Conservation (phyloP, 2,888 invertebrate genomes). For the Miltochrista miniata region DNA sequence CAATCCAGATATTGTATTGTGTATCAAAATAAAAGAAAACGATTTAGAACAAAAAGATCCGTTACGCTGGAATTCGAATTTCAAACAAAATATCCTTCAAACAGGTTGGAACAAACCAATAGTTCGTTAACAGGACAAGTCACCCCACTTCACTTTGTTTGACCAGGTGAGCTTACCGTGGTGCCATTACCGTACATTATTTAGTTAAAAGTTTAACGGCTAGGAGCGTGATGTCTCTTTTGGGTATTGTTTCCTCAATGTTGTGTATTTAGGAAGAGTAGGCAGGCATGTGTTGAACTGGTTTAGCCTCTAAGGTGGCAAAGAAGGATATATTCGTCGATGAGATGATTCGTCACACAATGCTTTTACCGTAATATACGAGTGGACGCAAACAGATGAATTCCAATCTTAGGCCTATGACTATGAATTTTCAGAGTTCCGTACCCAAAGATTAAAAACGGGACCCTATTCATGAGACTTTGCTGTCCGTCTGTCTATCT, state of each 20-base stretch:
- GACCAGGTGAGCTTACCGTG: conserved; percentile 40
- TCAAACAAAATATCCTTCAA: neutral
- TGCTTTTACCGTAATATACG: no score
- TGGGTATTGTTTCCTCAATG: conserved; percentile 7
- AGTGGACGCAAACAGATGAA: no score
- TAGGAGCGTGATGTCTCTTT: conserved; percentile 37
- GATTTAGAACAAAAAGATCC: no score
- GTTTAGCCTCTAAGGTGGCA: neutral
- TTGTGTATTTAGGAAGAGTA: neutral
- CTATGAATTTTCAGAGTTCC: no score
- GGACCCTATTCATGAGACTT: no score
- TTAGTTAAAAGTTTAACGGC: conserved; percentile 45
- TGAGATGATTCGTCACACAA: no score
- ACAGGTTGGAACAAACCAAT: neutral
- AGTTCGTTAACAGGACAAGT: conserved; percentile 16
- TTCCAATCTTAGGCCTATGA: no score
- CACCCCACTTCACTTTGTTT: conserved; percentile 27
- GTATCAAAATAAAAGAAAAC: no score
- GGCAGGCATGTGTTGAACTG: neutral
- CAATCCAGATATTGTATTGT: no score
- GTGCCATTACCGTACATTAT: conserved; percentile 29
- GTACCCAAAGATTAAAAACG: no score
- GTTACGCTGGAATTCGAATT: neutral
- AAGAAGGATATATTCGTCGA: no score
- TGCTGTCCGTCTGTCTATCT: no score